phyloP scores from a whole-genome alignment of 2,113 vertebrate species.

The Leucopternis melanops region DNA sequence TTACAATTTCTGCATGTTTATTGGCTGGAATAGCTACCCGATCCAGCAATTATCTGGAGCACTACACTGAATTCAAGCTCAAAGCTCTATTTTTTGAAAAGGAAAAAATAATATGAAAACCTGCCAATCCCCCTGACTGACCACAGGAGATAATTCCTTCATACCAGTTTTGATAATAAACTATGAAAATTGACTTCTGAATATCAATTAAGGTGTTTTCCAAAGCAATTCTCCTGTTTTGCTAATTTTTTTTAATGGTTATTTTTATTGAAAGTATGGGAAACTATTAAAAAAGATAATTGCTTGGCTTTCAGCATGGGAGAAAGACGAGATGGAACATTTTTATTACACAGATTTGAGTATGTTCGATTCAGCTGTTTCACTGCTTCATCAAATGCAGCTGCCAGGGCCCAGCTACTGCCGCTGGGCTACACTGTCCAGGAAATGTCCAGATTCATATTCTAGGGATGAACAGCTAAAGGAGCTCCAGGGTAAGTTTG shows the following conservation, averaged over 20 bases:
- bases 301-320: neutral
- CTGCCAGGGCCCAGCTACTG: neutral
- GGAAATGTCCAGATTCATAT: neutral
- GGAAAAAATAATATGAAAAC: neutral
- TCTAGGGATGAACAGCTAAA: neutral
- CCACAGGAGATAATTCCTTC: neutral
- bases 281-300: constrained; percentile 11
- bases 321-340: neutral
- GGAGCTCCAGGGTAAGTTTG: neutral
- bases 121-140: neutral
- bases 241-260: neutral
- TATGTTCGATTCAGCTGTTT: neutral
- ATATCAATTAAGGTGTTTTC: constrained; percentile 36
- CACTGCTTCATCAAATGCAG: neutral
- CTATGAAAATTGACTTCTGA: constrained; percentile 30
- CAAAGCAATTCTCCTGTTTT: neutral
- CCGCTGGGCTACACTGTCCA: neutral
- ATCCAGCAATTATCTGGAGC: neutral
- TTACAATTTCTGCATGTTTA: constrained; percentile 13
- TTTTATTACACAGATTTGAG: neutral
- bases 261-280: constrained; percentile 42
- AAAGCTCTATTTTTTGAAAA: neutral
- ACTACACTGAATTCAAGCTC: neutral
- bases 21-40: neutral
- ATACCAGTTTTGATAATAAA: constrained; percentile 21